Base-by-base conservation (phyloP, 1,140 invertebrate species). In the Batillaria attramentaria region DNA sequence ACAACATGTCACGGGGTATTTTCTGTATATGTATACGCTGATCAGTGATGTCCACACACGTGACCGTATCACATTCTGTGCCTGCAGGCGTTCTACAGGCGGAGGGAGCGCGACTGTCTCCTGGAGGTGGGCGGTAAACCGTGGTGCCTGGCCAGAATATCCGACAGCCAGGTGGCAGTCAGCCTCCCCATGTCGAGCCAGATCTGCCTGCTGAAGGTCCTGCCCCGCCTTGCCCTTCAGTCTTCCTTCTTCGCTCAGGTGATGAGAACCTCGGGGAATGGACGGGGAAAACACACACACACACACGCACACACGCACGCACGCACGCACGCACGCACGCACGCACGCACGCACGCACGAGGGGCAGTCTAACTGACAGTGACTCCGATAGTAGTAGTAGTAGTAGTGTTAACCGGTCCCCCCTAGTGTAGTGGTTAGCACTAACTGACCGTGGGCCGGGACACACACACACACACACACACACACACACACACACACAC, bases 141-240 rank as follows among this genome's bases (percentile, higher is more conserved):
- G 2, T 81, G 80, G 80, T 72, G 65, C 6, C 66, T 81, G 13
- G 41, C 80, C n/a, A 60, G 65, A n/a, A 20, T 81, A 16, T 33
- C 77, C 5, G 80, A 81, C 41, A 37, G 13, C 16, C 37, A 54
- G 37, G 72, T 72, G 20, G 80, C 80, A 0, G 80, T 81, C 33
- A 81, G 80, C 43, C 68, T 81, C 31, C 80, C 80, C 3, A 33
- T 78, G 70, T 69, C 72, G 18, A 54, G 31, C 8, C 77, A 81
- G 77, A 81, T 81, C 33, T 81, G 80, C 42, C n/a, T 81, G 4
- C 8, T 81, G 10, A 78, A 81, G 72, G 80, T 81, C 41, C n/a
- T 50, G 8, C 62, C 75, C 20, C 62, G 66, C 37, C 37, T 75
- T 8, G 31, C 37, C n/a, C 73, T 75, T 13, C 57, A 41, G 35